These are phyloP conservation scores for Linnaemya vulpina DNA, from an alignment of 2,888 invertebrate species.

Conservation along the genomic window DNA sequence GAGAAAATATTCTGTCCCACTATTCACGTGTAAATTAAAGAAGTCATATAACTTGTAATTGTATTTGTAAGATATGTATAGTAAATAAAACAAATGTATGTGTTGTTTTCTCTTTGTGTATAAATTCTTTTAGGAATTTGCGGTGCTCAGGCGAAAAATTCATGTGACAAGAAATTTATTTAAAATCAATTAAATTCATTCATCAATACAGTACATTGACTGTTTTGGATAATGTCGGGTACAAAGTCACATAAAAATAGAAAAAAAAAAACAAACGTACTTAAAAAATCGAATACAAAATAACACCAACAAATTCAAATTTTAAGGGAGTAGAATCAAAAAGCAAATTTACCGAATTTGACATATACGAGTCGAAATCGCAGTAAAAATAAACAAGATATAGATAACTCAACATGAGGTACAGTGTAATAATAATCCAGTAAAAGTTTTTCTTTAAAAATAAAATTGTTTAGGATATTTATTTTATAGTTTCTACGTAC, in stretches of 20 bases:
- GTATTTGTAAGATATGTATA: no score
- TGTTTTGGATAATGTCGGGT: constrained; percentile 17
- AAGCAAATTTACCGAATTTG: constrained; percentile 39
- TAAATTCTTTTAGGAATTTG: background rate
- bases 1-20: no score
- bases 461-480: constrained; percentile 42
- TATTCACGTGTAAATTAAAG: no score
- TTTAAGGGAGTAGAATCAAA: constrained; percentile 37
- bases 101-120: background rate
- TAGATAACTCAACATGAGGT: constrained; percentile 12
- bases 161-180: constrained; percentile 27
- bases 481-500: constrained; percentile 27
- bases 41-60: no score
- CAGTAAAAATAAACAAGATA: background rate
- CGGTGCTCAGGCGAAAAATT: constrained; percentile 14
- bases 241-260: constrained; percentile 50
- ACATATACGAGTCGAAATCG: constrained; percentile 33
- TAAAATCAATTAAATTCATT: constrained; percentile 33
- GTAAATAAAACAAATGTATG: no score
- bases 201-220: constrained; percentile 56
- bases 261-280: constrained; percentile 19
- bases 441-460: constrained; percentile 48
- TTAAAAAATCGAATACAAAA: constrained; percentile 39
- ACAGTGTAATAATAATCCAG: constrained; percentile 34
- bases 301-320: constrained; percentile 50